Evolutionary conservation across 1,140 invertebrate genomes (phyloP).

Genomic region (Agrilus planipennis): DNA sequence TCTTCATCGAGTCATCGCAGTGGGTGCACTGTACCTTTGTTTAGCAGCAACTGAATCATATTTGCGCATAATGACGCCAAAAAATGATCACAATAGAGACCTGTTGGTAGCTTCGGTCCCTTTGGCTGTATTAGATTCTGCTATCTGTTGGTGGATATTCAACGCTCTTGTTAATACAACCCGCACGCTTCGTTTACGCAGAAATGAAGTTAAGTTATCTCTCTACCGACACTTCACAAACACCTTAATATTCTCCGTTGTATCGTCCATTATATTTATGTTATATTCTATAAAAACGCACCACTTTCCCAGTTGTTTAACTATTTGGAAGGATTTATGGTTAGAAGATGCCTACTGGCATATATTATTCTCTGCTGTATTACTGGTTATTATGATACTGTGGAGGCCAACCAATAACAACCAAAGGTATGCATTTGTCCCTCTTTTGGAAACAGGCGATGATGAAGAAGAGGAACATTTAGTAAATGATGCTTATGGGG

Average conservation of each 20-base stretch:
- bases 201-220: constrained; percentile 80
- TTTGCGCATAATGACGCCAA: constrained; percentile 58
- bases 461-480: constrained; percentile 75
- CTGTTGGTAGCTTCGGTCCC: constrained; percentile 62
- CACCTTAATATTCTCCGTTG: constrained; percentile 77
- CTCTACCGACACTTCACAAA: constrained; percentile 90
- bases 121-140: constrained; percentile 56
- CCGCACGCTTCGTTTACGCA: constrained; percentile 68
- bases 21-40: constrained; percentile 70
- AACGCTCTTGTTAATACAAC: constrained; percentile 82
- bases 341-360: constrained; percentile 92
- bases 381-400: constrained; percentile 85
- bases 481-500: constrained; percentile 73
- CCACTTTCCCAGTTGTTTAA: constrained; percentile 23
- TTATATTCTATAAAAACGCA: constrained; percentile 72
- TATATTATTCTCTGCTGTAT: constrained; percentile 74
- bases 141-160: constrained; percentile 77
- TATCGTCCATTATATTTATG: constrained; percentile 85
- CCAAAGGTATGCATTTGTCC: constrained; percentile 89
- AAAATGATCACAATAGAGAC: constrained; percentile 51
- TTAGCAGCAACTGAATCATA: constrained; percentile 74
- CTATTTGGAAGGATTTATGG: constrained; percentile 83
- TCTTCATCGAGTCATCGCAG: constrained; percentile 71
- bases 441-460: constrained; percentile 76
- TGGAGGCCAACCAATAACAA: constrained; percentile 93